These are phyloP conservation scores for Cerastis rubricosa DNA, from an alignment of 2,888 invertebrate genomes.

Conservation along the genomic window DNA sequence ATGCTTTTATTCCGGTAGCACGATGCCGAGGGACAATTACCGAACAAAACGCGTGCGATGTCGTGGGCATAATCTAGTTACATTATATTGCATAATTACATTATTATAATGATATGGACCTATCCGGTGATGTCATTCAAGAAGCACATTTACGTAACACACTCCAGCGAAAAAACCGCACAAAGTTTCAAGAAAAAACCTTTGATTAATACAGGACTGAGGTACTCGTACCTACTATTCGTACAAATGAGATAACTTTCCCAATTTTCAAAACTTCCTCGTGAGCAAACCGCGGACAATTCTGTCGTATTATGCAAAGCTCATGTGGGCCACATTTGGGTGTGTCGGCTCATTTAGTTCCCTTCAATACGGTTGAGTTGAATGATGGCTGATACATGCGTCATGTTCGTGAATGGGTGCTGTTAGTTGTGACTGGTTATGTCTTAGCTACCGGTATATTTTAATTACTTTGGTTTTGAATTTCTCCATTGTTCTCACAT, in stretches of 20 bases:
- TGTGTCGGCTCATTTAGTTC: too few relatives aligned
- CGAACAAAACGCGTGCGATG: too few relatives aligned
- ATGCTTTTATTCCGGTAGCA: too few relatives aligned
- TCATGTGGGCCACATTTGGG: conserved; percentile 54
- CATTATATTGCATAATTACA: neutral
- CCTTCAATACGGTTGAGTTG: too few relatives aligned
- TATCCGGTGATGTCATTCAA: neutral
- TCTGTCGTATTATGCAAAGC: conserved; percentile 61
- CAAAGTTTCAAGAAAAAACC: conserved; percentile 24
- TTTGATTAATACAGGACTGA: conserved; percentile 55
- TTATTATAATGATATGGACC: neutral
- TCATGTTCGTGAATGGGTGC: too few relatives aligned
- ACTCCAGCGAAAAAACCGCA: neutral
- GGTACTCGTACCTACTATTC: conserved; percentile 42
- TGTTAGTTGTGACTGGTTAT: too few relatives aligned
- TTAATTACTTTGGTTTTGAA: too few relatives aligned
- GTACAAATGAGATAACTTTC: conserved; percentile 65
- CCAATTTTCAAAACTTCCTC: conserved; percentile 64
- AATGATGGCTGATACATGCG: too few relatives aligned
- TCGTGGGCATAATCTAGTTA: neutral
- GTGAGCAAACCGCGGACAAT: conserved; percentile 58
- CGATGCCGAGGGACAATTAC: too few relatives aligned
- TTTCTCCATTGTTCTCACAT: too few relatives aligned
- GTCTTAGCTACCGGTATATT: too few relatives aligned
- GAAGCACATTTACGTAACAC: neutral